Evolutionary conservation across 2,797 vertebrate species (phyloP).

Genomic region (Rhabdomys pumilio): DNA sequence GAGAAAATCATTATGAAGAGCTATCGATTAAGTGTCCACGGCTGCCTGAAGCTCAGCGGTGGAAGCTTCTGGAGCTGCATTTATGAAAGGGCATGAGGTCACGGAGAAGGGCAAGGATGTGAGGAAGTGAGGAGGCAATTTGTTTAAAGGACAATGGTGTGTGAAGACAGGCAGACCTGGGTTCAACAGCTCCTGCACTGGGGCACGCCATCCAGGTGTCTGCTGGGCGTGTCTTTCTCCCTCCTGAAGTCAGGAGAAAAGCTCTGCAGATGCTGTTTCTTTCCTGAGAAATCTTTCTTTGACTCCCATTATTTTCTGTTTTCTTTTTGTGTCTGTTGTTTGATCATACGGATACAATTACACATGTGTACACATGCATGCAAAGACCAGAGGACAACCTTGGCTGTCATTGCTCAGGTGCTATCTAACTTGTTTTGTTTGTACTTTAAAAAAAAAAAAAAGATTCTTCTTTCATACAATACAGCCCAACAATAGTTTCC

Average conservation of each 20-base stretch:
- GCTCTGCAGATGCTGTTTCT: not conserved
- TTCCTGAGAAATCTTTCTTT: not conserved
- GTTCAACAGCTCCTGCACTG: accelerated
- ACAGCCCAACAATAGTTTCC: not conserved
- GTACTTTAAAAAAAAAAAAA: not conserved
- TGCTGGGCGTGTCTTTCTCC: not conserved
- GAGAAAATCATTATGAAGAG: slow-evolving; percentile 65
- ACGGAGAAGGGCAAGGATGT: slow-evolving; percentile 38
- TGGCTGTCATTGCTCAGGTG: not conserved
- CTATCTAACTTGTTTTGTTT: not conserved
- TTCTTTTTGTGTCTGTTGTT: not conserved
- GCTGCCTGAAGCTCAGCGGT: not conserved
- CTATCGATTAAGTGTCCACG: slow-evolving; percentile 77
- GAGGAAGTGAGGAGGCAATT: not conserved
- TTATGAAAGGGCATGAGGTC: slow-evolving; percentile 73
- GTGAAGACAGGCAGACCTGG: not conserved
- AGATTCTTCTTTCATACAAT: not conserved
- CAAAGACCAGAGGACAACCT: not conserved
- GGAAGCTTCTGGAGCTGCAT: slow-evolving; percentile 14
- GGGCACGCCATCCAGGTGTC: not conserved
- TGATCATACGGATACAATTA: not conserved
- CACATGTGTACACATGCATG: not conserved
- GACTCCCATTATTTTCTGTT: not conserved
- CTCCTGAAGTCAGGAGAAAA: not conserved
- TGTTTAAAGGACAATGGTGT: not conserved